phyloP scores from a whole-genome alignment of 1,140 invertebrate genomes.

The Sarcophaga bullata region DNA sequence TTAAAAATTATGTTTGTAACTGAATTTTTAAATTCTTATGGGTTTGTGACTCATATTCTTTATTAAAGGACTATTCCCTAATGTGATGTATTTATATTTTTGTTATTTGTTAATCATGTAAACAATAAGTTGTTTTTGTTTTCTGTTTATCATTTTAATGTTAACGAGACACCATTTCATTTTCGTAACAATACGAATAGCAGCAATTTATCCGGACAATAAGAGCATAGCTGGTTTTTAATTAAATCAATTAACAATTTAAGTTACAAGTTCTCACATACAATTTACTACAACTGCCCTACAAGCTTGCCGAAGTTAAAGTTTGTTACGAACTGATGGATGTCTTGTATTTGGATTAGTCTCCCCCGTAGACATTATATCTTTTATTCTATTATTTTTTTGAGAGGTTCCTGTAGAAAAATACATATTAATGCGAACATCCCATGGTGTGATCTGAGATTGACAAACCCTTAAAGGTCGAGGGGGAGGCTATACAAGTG shows the following conservation, averaged over 20 bases:
- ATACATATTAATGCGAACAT: neutral
- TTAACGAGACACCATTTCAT: too few species aligned
- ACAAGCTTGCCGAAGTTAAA: conserved; percentile 40
- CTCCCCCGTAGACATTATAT: conserved; percentile 14
- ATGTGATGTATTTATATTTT: too few species aligned
- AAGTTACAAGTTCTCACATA: neutral
- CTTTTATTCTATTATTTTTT: conserved; percentile 39
- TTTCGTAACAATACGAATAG: neutral
- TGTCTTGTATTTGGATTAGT: conserved; percentile 30
- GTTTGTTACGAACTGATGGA: conserved; percentile 31
- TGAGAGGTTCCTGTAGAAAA: neutral
- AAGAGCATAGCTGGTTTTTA: conserved; percentile 44
- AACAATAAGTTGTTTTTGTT: too few species aligned
- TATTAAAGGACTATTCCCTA: too few species aligned
- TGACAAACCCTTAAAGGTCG: conserved; percentile 11
- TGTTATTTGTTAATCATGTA: too few species aligned
- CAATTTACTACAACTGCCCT: conserved; percentile 27
- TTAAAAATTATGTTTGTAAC: too few species aligned
- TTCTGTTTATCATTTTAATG: too few species aligned
- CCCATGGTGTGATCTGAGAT: neutral
- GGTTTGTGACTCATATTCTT: too few species aligned
- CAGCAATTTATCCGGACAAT: neutral
- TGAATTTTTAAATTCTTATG: too few species aligned
- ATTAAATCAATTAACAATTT: conserved; percentile 30
- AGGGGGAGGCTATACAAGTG: neutral